Conservation (phyloP, 2,113 vertebrate species). For the Zosterops japonicus region DNA sequence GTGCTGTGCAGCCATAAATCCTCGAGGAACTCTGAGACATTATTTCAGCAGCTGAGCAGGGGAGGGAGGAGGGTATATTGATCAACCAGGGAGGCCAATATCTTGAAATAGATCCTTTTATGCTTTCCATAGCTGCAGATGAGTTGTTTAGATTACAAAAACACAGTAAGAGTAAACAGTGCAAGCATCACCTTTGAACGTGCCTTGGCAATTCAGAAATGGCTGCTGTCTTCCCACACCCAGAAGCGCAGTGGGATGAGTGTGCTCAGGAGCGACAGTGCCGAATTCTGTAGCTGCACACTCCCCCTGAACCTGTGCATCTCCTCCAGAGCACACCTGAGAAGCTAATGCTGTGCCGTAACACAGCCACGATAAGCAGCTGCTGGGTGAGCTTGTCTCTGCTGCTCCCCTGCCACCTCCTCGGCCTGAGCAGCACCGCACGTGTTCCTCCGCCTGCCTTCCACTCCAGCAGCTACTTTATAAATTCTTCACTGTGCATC, state of each 20-base stretch:
- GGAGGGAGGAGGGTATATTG: background rate
- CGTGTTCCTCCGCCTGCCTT: background rate
- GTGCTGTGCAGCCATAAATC: background rate
- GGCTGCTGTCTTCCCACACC: background rate
- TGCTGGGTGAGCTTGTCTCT: background rate
- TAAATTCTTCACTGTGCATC: constrained; percentile 30
- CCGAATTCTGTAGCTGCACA: background rate
- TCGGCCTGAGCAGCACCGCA: background rate
- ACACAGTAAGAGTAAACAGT: background rate
- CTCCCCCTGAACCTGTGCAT: background rate
- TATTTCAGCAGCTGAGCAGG: background rate
- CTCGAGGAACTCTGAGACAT: rapidly evolving
- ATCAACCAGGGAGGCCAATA: background rate
- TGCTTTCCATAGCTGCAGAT: background rate
- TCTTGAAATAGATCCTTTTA: background rate
- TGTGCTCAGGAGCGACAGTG: rapidly evolving
- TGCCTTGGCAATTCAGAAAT: background rate
- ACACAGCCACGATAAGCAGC: background rate
- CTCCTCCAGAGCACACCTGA: background rate
- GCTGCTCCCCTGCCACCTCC: background rate
- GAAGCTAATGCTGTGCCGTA: background rate
- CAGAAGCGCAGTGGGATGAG: rapidly evolving
- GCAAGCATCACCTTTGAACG: background rate
- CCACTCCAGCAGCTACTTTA: background rate
- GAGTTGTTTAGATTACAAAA: background rate